Evolutionary conservation across 2,113 vertebrate species (phyloP).

Genomic region (Ranitomeya variabilis): DNA sequence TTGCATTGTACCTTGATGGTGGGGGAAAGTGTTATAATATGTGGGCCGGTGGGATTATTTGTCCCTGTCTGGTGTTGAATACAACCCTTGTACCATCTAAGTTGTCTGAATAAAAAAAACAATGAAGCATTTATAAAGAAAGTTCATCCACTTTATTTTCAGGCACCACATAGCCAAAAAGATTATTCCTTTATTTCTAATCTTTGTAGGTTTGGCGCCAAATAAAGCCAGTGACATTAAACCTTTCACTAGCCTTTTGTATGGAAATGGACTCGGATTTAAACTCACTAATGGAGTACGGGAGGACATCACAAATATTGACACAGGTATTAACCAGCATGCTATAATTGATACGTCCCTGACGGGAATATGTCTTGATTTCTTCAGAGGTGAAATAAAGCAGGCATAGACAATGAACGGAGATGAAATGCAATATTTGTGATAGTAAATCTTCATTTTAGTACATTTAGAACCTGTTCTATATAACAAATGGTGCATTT

Average conservation of each 20-base stretch:
- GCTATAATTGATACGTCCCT: neutral
- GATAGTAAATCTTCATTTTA: no score
- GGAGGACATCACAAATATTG: slow-evolving; percentile 56
- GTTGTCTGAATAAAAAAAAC: no score
- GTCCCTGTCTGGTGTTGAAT: no score
- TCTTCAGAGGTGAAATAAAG: no score
- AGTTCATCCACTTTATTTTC: neutral
- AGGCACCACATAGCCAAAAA: neutral
- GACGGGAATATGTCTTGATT: neutral
- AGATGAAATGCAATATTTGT: no score
- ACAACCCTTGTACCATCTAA: no score
- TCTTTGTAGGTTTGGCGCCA: slow-evolving; percentile 70
- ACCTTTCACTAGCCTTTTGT: slow-evolving; percentile 76
- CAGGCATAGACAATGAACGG: no score
- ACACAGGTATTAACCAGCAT: slow-evolving; percentile 62
- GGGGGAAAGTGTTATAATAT: no score
- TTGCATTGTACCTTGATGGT: no score
- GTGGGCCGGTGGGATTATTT: no score
- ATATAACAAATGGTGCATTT: no score
- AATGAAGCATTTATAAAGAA: neutral
- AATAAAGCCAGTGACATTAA: slow-evolving; percentile 64
- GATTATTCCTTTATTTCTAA: neutral
- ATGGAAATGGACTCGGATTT: slow-evolving; percentile 84
- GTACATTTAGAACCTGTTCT: no score
- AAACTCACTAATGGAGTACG: slow-evolving; percentile 63